Conservation (phyloP, 2,113 vertebrate species). For the Cranoglanis bouderius region DNA sequence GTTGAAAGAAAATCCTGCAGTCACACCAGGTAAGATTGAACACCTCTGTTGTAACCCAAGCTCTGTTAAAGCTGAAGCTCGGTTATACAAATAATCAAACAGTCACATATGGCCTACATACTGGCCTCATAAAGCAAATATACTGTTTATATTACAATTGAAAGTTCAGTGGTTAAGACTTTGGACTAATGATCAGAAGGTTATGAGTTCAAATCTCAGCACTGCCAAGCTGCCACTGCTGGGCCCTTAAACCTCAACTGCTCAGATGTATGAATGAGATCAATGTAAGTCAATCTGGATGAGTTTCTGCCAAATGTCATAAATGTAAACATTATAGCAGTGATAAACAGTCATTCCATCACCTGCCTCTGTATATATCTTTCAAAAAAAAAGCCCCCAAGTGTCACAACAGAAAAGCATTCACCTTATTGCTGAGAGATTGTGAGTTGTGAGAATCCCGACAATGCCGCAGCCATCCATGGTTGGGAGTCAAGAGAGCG, state of each 20-base stretch:
- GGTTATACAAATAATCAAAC: neutral
- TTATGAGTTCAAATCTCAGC: too few relatives aligned
- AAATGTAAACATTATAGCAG: neutral
- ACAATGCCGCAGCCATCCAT: neutral
- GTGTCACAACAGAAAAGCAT: neutral
- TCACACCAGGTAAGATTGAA: neutral
- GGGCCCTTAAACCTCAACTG: too few relatives aligned
- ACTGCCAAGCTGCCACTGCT: too few relatives aligned
- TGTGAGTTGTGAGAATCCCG: neutral
- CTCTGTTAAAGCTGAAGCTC: neutral
- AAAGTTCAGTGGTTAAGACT: too few relatives aligned
- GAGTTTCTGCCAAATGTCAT: too few relatives aligned
- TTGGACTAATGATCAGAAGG: too few relatives aligned
- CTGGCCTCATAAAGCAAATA: neutral
- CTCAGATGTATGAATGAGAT: too few relatives aligned
- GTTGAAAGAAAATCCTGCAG: neutral
- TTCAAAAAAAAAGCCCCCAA: neutral
- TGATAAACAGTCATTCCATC: too few relatives aligned
- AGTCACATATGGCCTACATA: neutral
- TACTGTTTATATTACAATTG: neutral
- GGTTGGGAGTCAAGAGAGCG: neutral
- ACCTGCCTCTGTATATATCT: neutral
- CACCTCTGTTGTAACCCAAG: neutral
- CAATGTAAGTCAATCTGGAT: too few relatives aligned
- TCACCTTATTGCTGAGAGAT: neutral